Percentiles rank a stretch among this genome's conserved stretches.
These are phyloP conservation scores for Cosmia pyralina DNA, from an alignment of 2,888 invertebrate species.

Conservation along the genomic window DNA sequence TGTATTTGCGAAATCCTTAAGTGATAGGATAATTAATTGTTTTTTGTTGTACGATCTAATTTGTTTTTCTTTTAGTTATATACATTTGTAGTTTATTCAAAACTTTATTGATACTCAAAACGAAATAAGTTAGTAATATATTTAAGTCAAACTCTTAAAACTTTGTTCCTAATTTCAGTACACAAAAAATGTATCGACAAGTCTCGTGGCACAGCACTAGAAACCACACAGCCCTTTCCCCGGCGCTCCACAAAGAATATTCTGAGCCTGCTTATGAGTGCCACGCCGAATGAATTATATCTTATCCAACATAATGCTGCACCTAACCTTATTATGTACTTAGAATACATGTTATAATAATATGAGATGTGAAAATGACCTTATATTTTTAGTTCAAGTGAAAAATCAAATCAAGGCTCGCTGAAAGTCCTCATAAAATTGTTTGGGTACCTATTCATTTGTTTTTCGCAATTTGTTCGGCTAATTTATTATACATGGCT, in stretches of 20 bases:
- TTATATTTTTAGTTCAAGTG: conserved; percentile 51
- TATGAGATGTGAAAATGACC: conserved; percentile 40
- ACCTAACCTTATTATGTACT: conserved; percentile 57
- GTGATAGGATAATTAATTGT: neutral
- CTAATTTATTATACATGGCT: too few relatives aligned
- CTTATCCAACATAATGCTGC: conserved; percentile 56
- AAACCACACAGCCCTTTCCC: conserved; percentile 62
- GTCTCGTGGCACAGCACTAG: conserved; percentile 55
- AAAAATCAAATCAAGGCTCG: conserved; percentile 52
- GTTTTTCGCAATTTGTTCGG: too few relatives aligned
- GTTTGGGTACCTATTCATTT: too few relatives aligned
- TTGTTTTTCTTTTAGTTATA: neutral
- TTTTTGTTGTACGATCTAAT: neutral
- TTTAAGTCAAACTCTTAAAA: too few relatives aligned
- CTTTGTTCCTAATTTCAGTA: neutral
- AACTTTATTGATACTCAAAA: neutral
- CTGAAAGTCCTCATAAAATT: too few relatives aligned
- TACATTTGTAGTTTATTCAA: neutral
- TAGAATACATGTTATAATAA: conserved; percentile 51
- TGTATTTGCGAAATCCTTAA: neutral
- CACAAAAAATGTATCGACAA: conserved; percentile 33
- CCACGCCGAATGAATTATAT: conserved; percentile 65
- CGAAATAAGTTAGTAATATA: neutral
- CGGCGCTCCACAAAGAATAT: conserved; percentile 67
- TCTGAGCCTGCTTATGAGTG: conserved; percentile 65